Base-by-base conservation (phyloP, 1,140 invertebrate genomes). In the Drosophila hydei region DNA sequence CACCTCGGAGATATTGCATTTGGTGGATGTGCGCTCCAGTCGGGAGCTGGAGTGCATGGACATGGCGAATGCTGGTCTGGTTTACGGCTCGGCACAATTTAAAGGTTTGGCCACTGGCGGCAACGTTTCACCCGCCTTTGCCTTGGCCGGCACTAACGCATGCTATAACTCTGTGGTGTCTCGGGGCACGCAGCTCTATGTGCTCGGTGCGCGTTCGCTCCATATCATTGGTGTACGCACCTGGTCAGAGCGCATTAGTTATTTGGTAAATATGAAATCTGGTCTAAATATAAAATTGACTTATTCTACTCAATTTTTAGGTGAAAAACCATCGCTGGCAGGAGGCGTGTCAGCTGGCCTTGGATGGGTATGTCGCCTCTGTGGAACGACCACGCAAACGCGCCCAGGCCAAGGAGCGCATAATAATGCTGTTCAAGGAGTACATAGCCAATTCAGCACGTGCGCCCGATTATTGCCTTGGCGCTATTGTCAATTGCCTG, bases 21-120 rank as follows among this genome's bases (percentile, higher is more conserved):
- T 99, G 19, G 93, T 98, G 77, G 97, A 98, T 90, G 97, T 98
- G 14, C 94, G 97, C 60, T 95, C 96, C 1, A 96, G 97, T 79
- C 95, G 96, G 81, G 95, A 97, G 91, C 92, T 96, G n/a, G 96
- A 97, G 92, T 94, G 94, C 27, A 92, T 97, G 48, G 97, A 98
- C 92, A 92, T 98, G 70, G 96, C 95, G 33, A 94, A 95, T 75
- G 96, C 97, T 12, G 95, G 97, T 60, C 93, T 99, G 33, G 97
- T 98, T 0, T 99, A 99, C 91, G 95, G 95, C 23, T 97, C 96
- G 23, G 97, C 97, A 77, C 96, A 98, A 92, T 99, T 98, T 87
- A 98, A 99, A 92, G 97, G 97, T 0, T 93, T 96, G 63, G 95
- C 95, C 72, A 94, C 94, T 0, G 94, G 94, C 1, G 94, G 94